Evolutionary conservation across 2,888 invertebrate genomes (phyloP).

Genomic region (Drosophila nigritarsus): DNA sequence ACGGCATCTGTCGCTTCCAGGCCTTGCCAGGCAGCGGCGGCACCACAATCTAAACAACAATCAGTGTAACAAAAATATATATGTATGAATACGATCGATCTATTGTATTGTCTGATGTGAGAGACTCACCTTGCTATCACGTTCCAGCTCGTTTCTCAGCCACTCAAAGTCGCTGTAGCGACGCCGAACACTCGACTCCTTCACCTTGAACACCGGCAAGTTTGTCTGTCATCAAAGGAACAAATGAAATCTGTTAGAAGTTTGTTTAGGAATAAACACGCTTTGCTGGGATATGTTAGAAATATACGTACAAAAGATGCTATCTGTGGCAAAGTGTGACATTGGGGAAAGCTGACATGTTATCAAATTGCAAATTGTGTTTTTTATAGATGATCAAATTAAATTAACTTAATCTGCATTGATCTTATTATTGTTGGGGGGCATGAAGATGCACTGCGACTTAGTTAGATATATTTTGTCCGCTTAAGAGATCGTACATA

Average conservation of each 20-base stretch:
- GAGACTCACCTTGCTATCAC: constrained; percentile 96
- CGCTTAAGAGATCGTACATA: neutral
- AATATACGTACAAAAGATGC: neutral
- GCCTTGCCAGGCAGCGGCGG: constrained; percentile 99
- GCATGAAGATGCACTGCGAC: no score
- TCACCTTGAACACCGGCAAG: constrained; percentile 99
- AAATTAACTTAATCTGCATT: neutral
- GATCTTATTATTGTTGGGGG: neutral
- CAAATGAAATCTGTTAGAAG: constrained; percentile 25
- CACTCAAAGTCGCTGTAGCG: constrained; percentile 99
- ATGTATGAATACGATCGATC: neutral
- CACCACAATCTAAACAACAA: constrained; percentile 93
- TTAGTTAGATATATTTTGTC: neutral
- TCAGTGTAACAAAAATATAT: neutral
- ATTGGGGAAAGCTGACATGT: neutral
- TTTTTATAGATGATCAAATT: neutral
- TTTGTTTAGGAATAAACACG: neutral
- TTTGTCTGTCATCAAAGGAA: constrained; percentile 91
- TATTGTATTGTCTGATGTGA: neutral
- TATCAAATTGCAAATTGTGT: neutral
- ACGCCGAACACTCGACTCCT: constrained; percentile 98
- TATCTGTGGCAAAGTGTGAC: neutral
- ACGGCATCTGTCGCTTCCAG: constrained; percentile 98
- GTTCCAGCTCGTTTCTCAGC: constrained; percentile 98
- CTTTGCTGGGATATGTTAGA: neutral